Evolutionary conservation across 2,113 vertebrate species (phyloP).

Genomic region (Pantherophis guttatus): DNA sequence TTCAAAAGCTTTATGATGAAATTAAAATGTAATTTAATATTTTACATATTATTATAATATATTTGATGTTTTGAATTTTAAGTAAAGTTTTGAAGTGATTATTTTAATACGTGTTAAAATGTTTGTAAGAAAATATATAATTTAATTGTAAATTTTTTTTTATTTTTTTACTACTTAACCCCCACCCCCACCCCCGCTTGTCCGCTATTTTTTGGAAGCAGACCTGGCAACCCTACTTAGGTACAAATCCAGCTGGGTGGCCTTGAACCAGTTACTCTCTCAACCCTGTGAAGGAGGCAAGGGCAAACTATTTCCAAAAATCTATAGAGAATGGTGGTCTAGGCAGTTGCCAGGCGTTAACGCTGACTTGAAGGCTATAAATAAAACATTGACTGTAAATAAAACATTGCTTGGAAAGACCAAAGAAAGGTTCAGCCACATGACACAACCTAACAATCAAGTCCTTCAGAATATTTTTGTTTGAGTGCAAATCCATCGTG

Average conservation of each 20-base stretch:
- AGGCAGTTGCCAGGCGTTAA: not conserved
- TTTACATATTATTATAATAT: too few relatives aligned
- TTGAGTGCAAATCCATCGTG: conserved; percentile 9
- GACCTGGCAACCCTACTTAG: not conserved
- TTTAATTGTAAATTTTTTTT: too few relatives aligned
- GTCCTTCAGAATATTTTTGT: not conserved
- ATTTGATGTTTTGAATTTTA: too few relatives aligned
- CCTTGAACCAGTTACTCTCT: not conserved
- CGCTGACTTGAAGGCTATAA: not conserved
- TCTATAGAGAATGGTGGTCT: not conserved
- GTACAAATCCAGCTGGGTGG: not conserved
- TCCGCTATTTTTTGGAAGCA: too few relatives aligned
- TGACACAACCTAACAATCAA: not conserved
- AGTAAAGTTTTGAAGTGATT: too few relatives aligned
- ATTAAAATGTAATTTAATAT: too few relatives aligned
- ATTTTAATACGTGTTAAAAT: too few relatives aligned
- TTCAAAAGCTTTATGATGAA: too few relatives aligned
- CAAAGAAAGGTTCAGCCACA: not conserved
- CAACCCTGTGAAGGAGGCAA: not conserved
- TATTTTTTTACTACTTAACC: too few relatives aligned
- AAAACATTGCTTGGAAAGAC: not conserved
- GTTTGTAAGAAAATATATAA: too few relatives aligned
- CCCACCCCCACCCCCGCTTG: too few relatives aligned
- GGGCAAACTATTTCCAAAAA: not conserved
- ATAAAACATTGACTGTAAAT: not conserved